phyloP scores from a whole-genome alignment of 2,888 invertebrate genomes.

The Lepidocyrtinus sp. region DNA sequence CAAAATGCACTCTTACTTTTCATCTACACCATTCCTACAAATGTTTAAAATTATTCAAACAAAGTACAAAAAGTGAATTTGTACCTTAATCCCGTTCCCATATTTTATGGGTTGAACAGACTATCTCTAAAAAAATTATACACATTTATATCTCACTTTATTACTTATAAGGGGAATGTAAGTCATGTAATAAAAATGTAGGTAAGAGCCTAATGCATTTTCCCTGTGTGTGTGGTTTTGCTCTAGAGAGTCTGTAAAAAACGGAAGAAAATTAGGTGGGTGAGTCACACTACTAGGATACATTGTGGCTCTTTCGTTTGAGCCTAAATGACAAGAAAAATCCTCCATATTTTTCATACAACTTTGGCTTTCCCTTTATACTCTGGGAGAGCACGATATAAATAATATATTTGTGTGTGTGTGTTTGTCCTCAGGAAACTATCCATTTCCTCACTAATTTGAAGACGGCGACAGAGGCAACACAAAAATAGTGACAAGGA shows the following conservation, averaged over 20 bases:
- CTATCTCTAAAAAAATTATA: no score
- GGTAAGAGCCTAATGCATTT: not conserved
- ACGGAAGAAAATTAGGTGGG: not conserved
- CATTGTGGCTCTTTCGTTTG: not conserved
- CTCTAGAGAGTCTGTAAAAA: not conserved
- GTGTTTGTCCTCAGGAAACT: conserved; percentile 41
- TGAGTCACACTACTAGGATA: not conserved
- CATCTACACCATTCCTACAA: no score
- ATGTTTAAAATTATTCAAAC: no score
- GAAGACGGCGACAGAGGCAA: not conserved
- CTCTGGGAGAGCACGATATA: no score
- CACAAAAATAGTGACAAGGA: not conserved
- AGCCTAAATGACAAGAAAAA: not conserved
- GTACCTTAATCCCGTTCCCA: no score
- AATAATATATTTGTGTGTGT: conserved; percentile 5
- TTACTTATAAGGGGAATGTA: not conserved
- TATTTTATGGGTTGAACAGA: no score
- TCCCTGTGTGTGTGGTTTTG: not conserved
- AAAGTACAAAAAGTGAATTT: no score
- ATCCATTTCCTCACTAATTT: conserved; percentile 56
- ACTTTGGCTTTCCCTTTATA: no score
- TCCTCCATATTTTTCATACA: not conserved
- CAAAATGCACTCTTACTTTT: no score
- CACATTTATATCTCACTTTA: no score
- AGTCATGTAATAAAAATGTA: not conserved